Evolutionary conservation across 2,888 invertebrate species (phyloP).

Genomic region (Drosophila antonietae): DNA sequence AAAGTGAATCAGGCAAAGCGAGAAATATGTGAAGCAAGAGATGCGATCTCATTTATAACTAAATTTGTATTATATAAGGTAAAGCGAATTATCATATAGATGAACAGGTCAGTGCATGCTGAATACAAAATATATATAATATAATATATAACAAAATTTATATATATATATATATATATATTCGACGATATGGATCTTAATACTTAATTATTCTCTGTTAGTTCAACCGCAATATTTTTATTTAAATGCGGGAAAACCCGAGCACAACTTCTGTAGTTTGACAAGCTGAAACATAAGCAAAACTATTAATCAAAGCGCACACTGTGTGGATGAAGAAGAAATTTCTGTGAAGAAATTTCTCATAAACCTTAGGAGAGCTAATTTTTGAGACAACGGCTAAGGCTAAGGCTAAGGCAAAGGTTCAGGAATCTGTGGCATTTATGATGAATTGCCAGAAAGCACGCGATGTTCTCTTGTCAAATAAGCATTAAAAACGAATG

Average conservation of each 20-base stretch:
- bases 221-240: not conserved
- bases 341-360: not conserved
- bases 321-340: not conserved
- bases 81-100: too few relatives aligned
- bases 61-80: too few relatives aligned
- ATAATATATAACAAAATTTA: not conserved
- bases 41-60: too few relatives aligned
- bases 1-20: not conserved
- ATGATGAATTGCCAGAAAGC: slow-evolving; percentile 37
- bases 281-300: slow-evolving; percentile 7
- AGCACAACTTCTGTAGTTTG: slow-evolving; percentile 13
- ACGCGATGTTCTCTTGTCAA: slow-evolving; percentile 31
- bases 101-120: too few relatives aligned
- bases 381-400: not conserved
- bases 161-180: not conserved
- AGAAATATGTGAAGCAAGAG: not conserved
- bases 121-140: not conserved
- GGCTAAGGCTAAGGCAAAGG: not conserved
- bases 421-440: not conserved
- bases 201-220: not conserved
- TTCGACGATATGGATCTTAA: not conserved
- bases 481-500: slow-evolving; percentile 36
- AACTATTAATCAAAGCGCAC: slow-evolving; percentile 34
- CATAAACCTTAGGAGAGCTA: not conserved
- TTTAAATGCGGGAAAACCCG: not conserved